Conservation (phyloP, 2,888 invertebrate species). For the Cheilosia urbana region DNA sequence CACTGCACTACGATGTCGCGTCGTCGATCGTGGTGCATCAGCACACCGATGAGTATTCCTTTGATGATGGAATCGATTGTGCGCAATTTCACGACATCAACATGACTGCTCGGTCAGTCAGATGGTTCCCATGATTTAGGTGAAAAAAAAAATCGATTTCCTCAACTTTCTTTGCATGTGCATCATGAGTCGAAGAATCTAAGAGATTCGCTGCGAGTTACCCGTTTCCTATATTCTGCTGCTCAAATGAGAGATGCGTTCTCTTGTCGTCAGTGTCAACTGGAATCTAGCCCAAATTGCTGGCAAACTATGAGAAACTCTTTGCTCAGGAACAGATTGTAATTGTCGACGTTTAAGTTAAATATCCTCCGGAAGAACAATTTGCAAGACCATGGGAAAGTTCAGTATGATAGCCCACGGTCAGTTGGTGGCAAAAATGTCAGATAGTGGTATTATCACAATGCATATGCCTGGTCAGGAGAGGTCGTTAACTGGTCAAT, state of each 20-base stretch:
- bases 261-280: slow-evolving; percentile 18
- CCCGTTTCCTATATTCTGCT: not conserved
- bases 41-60: slow-evolving; percentile 40
- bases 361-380: not conserved
- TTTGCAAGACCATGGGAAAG: slow-evolving; percentile 25
- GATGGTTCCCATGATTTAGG: slow-evolving; percentile 60
- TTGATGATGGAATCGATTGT: slow-evolving; percentile 60
- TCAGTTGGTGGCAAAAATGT: too few species aligned
- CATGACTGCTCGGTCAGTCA: slow-evolving; percentile 13
- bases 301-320: slow-evolving; percentile 59
- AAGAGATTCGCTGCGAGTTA: not conserved
- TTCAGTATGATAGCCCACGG: too few species aligned
- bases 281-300: slow-evolving; percentile 51
- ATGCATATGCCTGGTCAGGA: too few species aligned
- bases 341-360: slow-evolving; percentile 2
- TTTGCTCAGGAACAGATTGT: not conserved
- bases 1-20: not conserved
- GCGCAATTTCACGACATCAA: slow-evolving; percentile 45
- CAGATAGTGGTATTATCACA: too few species aligned
- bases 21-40: slow-evolving; percentile 16
- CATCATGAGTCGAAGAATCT: slow-evolving; percentile 41
- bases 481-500: too few species aligned
- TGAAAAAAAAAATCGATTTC: slow-evolving; percentile 10
- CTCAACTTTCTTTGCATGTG: slow-evolving; percentile 51
- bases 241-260: slow-evolving; percentile 18